Evolutionary conservation across 2,797 vertebrate species (phyloP), one percentile per base, ranked within the genome.

Genomic region (Gambusia yucatana): DNA sequence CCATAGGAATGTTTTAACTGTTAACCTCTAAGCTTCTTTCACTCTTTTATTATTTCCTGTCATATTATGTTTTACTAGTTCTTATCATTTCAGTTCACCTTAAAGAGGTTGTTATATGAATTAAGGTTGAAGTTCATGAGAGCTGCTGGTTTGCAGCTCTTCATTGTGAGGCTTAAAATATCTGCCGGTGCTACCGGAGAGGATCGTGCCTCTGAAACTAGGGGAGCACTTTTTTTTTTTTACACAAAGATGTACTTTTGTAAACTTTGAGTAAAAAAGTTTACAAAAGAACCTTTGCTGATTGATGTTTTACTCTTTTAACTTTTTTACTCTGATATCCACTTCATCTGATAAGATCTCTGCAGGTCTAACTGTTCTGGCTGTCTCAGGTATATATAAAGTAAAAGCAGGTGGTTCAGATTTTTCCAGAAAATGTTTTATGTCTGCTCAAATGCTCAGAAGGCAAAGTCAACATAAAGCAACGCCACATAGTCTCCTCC

Each of bases 401-500:
- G 84, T 82, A 72, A 83, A 88, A 88, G 77, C 90, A 90, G 88
- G 82, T 79, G 86, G 86, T 71, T 83, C 82, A 73, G 30, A 77
- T 77, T 86, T 84, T 75, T 87, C 79, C 83, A 85, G 87, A 75
- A 85, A 28, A 83, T 78, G 76, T 79, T 77, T 86, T 77, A 28
- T 78, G 81, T 89, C 80, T 88, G 86, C 84, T 85, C 77, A 76
- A 84, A 81, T 47, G 3, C 73, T 90, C 82, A 46, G 72, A 82
- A 83, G 84, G 85, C 79, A 89, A 87, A 83, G 89, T 80, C 86
- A 91, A 91, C 85, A 86, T 77, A 88, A 82, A 84, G 80, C 82
- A 79, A 76, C 80, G 83, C 80, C 5, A n/a, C 78, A 80, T 74
- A 86, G 84, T 87, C 82, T 84, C 81, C 86, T 73, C 82, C 76